Evolutionary conservation across 2,888 invertebrate species (phyloP).

Genomic region (Hyposoter dolosus): DNA sequence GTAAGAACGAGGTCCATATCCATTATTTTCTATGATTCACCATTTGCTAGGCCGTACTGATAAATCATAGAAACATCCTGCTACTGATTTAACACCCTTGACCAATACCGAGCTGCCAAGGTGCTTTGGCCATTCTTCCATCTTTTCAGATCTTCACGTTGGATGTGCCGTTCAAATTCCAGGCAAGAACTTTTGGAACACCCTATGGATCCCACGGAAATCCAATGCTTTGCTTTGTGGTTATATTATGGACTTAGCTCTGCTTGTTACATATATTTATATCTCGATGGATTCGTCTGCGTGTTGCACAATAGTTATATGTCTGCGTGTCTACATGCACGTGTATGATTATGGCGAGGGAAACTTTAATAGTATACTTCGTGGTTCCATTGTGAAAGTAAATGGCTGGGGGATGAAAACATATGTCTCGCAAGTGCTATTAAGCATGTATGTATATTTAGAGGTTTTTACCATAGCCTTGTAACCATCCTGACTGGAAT

Average conservation of each 20-base stretch:
- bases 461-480: background rate
- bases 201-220: slow-evolving; percentile 5
- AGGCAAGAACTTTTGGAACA: background rate
- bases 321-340: background rate
- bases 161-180: background rate
- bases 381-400: background rate
- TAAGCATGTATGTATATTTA: background rate
- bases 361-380: background rate
- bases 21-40: background rate
- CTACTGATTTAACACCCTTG: background rate
- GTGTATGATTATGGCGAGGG: background rate
- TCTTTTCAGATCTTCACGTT: background rate
- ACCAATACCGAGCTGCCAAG: background rate
- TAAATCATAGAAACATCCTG: background rate
- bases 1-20: background rate
- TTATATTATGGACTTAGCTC: slow-evolving; percentile 12
- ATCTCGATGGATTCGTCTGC: background rate
- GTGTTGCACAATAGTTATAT: background rate
- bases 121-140: background rate
- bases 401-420: background rate
- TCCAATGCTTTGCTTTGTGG: slow-evolving; percentile 38
- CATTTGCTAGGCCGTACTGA: background rate
- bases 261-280: slow-evolving; percentile 28
- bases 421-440: background rate
- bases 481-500: background rate